Percentiles rank a stretch among this genome's conserved stretches.
Conservation (phyloP, 2,888 invertebrate species). For the Callimorpha dominula region DNA sequence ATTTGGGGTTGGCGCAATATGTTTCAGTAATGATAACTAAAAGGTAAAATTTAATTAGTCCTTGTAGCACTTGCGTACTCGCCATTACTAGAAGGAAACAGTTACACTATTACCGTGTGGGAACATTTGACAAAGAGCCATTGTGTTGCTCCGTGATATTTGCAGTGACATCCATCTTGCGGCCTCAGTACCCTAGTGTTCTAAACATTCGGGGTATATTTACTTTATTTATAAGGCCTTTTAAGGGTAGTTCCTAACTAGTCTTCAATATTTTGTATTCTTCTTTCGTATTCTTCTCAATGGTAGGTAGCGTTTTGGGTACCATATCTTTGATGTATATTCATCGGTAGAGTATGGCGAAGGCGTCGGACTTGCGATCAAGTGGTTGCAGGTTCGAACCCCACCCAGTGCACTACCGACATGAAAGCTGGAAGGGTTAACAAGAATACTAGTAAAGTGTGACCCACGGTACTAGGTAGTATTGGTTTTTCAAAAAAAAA, state of each 20-base stretch:
- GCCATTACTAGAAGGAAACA: conserved; percentile 48
- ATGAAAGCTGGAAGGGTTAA: too few species aligned
- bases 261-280: not conserved
- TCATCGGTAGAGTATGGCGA: too few species aligned
- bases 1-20: too few species aligned
- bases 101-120: conserved; percentile 54
- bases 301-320: too few species aligned
- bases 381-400: too few species aligned
- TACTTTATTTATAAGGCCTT: conserved; percentile 24
- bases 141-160: conserved; percentile 53
- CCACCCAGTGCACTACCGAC: too few species aligned
- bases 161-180: conserved; percentile 45
- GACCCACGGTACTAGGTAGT: too few species aligned
- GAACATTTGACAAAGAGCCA: conserved; percentile 63
- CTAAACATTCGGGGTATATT: conserved; percentile 12
- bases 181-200: conserved; percentile 45
- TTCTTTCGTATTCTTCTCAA: not conserved
- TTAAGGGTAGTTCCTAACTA: not conserved
- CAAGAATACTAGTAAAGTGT: too few species aligned
- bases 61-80: conserved; percentile 38
- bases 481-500: too few species aligned
- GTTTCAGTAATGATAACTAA: too few species aligned
- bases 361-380: too few species aligned
- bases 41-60: conserved; percentile 12
- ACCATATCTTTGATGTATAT: too few species aligned